phyloP scores from a whole-genome alignment of 2,797 vertebrate species.

The Ctenopoma multispine region DNA sequence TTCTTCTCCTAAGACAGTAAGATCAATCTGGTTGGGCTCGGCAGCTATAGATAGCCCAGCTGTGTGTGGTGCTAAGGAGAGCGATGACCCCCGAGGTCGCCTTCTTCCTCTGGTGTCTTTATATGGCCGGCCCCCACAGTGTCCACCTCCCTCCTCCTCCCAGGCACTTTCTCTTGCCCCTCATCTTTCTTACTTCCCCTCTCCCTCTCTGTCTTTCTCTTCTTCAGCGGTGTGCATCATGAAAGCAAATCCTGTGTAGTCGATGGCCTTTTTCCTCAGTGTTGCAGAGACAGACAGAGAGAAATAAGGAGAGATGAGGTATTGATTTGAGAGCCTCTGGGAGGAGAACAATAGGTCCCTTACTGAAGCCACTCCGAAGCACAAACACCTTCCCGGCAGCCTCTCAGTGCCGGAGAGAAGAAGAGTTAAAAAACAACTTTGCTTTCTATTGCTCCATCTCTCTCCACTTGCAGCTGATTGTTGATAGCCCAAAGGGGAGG shows the following conservation, averaged over 20 bases:
- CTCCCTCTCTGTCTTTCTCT: slow-evolving; percentile 52
- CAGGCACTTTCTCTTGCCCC: slow-evolving; percentile 45
- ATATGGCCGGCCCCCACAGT: slow-evolving; percentile 58
- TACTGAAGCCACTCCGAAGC: slow-evolving; percentile 72
- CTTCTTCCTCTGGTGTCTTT: slow-evolving; percentile 73
- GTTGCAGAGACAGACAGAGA: slow-evolving; percentile 36
- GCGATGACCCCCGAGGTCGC: slow-evolving; percentile 62
- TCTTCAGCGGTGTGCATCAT: slow-evolving; percentile 75
- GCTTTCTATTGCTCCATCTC: slow-evolving; percentile 50
- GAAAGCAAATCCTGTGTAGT: slow-evolving; percentile 76
- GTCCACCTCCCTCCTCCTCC: slow-evolving; percentile 26
- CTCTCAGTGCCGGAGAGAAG: slow-evolving; percentile 47
- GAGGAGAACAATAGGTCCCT: slow-evolving; percentile 78
- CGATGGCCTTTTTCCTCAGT: slow-evolving; percentile 57
- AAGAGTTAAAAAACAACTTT: slow-evolving; percentile 49
- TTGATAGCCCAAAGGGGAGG: slow-evolving; percentile 63
- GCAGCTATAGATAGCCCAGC: slow-evolving; percentile 55
- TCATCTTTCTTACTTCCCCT: slow-evolving; percentile 51
- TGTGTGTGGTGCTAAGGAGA: slow-evolving; percentile 59
- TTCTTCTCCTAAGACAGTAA: slow-evolving; percentile 62
- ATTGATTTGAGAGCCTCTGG: slow-evolving; percentile 80
- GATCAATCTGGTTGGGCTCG: slow-evolving; percentile 53
- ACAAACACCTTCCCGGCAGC: slow-evolving; percentile 69
- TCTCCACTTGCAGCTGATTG: slow-evolving; percentile 70
- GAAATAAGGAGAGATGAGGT: slow-evolving; percentile 64